Percentiles rank a stretch among this genome's conserved stretches.
Conservation (phyloP, 2,888 invertebrate genomes). For the Pammene aurita region DNA sequence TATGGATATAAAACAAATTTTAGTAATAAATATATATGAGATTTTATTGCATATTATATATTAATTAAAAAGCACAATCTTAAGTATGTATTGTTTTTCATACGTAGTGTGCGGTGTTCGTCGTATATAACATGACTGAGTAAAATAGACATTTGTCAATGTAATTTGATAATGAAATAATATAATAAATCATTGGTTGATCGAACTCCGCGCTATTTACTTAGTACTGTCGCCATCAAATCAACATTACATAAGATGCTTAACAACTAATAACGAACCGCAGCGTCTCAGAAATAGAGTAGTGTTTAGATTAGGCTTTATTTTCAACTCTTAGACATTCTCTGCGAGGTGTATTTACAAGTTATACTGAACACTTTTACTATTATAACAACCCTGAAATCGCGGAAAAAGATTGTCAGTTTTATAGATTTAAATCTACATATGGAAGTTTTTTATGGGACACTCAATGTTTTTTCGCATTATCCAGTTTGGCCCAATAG, state of each 20-base stretch:
- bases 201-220: background rate
- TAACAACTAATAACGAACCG: too few relatives aligned
- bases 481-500: too few relatives aligned
- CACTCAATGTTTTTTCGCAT: too few relatives aligned
- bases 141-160: background rate
- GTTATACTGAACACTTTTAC: too few relatives aligned
- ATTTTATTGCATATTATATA: constrained; percentile 12
- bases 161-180: background rate
- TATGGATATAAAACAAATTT: constrained; percentile 6
- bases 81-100: background rate
- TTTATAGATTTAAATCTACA: too few relatives aligned
- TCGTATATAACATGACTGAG: background rate
- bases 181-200: constrained; percentile 1
- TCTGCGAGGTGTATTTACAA: too few relatives aligned
- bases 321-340: too few relatives aligned
- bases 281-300: too few relatives aligned
- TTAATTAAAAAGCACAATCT: background rate
- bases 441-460: too few relatives aligned
- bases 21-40: constrained; percentile 10
- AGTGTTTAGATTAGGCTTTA: too few relatives aligned
- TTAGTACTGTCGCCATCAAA: background rate
- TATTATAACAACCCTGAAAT: too few relatives aligned
- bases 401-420: too few relatives aligned
- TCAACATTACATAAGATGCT: background rate
- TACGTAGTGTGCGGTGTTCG: constrained; percentile 18